These are phyloP conservation scores for Synergus itoensis DNA, from an alignment of 2,888 invertebrate species.

Conservation along the genomic window DNA sequence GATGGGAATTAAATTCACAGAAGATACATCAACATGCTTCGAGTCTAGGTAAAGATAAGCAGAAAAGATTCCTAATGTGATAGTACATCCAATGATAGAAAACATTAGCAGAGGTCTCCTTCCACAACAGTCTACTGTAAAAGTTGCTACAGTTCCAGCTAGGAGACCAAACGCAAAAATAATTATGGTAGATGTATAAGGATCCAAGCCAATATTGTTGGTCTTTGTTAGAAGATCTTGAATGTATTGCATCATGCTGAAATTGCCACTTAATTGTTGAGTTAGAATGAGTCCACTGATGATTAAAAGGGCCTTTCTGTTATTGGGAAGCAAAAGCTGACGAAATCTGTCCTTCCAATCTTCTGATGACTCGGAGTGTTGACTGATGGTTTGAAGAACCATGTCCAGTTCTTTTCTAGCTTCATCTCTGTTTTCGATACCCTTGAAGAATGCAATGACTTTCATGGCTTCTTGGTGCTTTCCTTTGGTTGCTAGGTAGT, in stretches of 20 bases:
- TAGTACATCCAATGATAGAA: conserved; percentile 75
- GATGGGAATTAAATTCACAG: conserved; percentile 68
- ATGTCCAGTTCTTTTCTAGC: conserved; percentile 59
- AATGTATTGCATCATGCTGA: conserved; percentile 74
- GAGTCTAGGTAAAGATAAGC: conserved; percentile 64
- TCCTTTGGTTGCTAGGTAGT: conserved; percentile 68
- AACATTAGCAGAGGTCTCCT: conserved; percentile 78
- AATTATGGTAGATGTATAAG: conserved; percentile 77
- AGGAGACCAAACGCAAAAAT: conserved; percentile 78
- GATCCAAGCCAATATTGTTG: conserved; percentile 63
- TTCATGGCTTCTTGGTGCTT: conserved; percentile 64
- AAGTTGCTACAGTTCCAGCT: conserved; percentile 71
- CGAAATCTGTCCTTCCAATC: conserved; percentile 58
- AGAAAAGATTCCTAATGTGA: conserved; percentile 67
- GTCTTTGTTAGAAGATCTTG: conserved; percentile 65
- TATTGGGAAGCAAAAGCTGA: conserved; percentile 63
- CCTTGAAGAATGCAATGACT: conserved; percentile 70
- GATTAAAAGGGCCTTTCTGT: conserved; percentile 68
- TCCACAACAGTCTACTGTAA: conserved; percentile 78
- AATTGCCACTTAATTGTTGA: conserved; percentile 73
- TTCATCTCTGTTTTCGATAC: conserved; percentile 55
- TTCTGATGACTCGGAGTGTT: conserved; percentile 52
- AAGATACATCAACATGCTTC: conserved; percentile 60
- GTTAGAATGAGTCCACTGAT: conserved; percentile 73
- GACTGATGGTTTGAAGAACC: conserved; percentile 61